Conservation (phyloP, 1,140 invertebrate genomes). For the Dreissena rostriformis region DNA sequence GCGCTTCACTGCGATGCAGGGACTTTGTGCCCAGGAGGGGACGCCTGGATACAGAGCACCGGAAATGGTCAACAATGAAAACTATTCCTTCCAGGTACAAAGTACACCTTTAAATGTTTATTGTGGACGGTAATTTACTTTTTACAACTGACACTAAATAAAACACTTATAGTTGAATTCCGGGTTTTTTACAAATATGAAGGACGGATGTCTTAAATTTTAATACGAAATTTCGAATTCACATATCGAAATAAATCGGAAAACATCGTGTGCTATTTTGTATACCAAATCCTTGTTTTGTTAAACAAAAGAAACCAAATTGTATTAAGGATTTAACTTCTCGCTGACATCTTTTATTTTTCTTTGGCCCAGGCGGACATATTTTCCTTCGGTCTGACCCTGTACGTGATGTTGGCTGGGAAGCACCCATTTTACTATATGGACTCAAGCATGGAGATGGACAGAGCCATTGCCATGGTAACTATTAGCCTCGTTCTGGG, state of each 20-base stretch:
- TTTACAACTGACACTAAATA: too few relatives aligned
- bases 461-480: conserved; percentile 76
- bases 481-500: background rate
- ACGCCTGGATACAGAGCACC: conserved; percentile 78
- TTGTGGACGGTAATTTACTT: too few relatives aligned
- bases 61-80: conserved; percentile 75
- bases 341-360: conserved; percentile 16
- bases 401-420: conserved; percentile 75
- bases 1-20: conserved; percentile 73
- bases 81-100: conserved; percentile 77
- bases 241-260: too few relatives aligned
- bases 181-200: too few relatives aligned
- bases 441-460: conserved; percentile 74
- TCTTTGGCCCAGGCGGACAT: conserved; percentile 79
- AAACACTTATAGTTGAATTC: too few relatives aligned
- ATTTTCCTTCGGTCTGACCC: conserved; percentile 76
- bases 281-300: too few relatives aligned
- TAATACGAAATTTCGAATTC: too few relatives aligned
- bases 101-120: too few relatives aligned
- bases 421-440: conserved; percentile 76
- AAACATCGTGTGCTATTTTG: too few relatives aligned
- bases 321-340: too few relatives aligned
- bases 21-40: conserved; percentile 74
- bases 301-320: too few relatives aligned
- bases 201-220: too few relatives aligned